These are phyloP conservation scores for Sylvilagus floridanus DNA, from an alignment of 2,797 vertebrate species.

Conservation along the genomic window DNA sequence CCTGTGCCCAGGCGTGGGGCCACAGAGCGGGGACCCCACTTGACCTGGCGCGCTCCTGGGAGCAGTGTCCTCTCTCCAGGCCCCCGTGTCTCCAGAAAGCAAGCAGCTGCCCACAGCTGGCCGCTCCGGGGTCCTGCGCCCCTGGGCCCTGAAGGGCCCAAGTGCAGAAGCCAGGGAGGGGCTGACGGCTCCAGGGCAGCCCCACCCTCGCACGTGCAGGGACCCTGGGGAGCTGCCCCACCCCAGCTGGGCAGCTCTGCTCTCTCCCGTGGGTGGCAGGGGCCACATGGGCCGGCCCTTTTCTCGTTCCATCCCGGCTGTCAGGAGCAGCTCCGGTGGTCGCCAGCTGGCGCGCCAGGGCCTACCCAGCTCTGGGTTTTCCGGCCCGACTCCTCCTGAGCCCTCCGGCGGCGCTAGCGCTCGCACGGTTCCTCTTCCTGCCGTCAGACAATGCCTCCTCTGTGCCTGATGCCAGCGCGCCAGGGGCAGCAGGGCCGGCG, in stretches of 20 bases:
- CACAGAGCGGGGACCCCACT: too few relatives aligned
- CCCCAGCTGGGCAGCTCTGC: not conserved
- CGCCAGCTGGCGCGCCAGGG: not conserved
- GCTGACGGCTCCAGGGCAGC: not conserved
- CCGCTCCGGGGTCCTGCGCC: too few relatives aligned
- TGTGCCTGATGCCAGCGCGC: too few relatives aligned
- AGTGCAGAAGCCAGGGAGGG: not conserved
- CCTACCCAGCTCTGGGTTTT: not conserved
- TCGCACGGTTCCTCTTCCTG: not conserved
- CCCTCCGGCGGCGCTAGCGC: not conserved
- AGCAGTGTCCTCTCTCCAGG: too few relatives aligned
- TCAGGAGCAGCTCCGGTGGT: not conserved
- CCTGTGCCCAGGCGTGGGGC: too few relatives aligned
- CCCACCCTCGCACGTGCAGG: not conserved
- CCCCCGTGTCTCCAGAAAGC: too few relatives aligned
- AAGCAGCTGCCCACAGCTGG: too few relatives aligned
- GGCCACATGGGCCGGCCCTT: not conserved
- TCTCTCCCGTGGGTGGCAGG: not conserved
- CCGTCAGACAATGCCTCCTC: not conserved
- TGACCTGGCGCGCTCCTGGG: too few relatives aligned
- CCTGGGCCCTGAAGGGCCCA: not conserved
- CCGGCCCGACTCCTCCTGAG: not conserved
- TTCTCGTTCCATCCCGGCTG: slow-evolving; percentile 3
- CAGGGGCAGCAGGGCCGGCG: not conserved
- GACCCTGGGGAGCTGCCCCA: not conserved